Base-by-base conservation (phyloP, 2,797 vertebrate species). In the Urosaurus nigricauda region DNA sequence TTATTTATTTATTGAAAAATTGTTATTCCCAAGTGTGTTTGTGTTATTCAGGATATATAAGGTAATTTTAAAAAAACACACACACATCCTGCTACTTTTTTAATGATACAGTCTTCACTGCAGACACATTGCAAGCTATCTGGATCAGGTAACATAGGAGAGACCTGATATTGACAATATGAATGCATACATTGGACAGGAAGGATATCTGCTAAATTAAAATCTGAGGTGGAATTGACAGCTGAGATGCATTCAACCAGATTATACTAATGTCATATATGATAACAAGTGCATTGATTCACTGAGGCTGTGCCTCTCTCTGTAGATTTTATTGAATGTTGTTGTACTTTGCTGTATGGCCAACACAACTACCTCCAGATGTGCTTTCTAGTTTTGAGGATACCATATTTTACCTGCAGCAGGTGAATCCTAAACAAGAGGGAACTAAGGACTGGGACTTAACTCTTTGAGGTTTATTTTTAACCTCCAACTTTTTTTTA, bases 1-100 rank as follows among this genome's bases (percentile, higher is more conserved):
- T n/a, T n/a, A n/a, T n/a, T n/a, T n/a, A n/a, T 87, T 35, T 32
- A 87, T 87, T 83, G 87, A 89, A 89, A 79, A 84, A 35, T 16
- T 35, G 68, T 74, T 70, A 17, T 56, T 0, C 0, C 58, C n/a
- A 74, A 86, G 60, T 0, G 0, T 0, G 0, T 85, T 26, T 40
- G 37, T 19, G 47, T n/a, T 9, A 4, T 4, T 9, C 0, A 6
- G 0, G 5, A 19, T 81, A 89, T 56, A 85, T 35, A 79, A 53
- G 71, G 79, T 73, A 37, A 87, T 84, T 65, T 37, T 56, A 32
- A 88, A 77, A 84, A 79, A 91, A 6, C 35, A 73, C 0, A 37
- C 13, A 5, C 75, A 65, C 32, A 0, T 3, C 60, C 43, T n/a
- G 58, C 19, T 21, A 56, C 17, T 84, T 71, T n/a, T 40, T 83